These are phyloP conservation scores for Aplysina aerophoba DNA, from an alignment of 37 sponge, comb jelly and placozoan species.

Conservation along the genomic window DNA sequence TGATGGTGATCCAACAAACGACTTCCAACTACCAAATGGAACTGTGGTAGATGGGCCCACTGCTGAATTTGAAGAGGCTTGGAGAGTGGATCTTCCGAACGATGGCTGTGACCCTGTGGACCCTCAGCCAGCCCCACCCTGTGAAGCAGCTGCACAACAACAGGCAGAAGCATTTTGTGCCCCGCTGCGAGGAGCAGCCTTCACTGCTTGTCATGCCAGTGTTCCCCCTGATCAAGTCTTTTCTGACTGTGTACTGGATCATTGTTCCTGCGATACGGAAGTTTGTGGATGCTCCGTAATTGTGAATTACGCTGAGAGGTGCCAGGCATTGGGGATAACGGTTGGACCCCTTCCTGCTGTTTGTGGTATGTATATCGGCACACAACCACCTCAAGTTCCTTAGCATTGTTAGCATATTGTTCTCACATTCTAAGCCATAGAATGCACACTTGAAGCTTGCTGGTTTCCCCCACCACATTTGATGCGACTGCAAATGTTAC, in stretches of 20 bases:
- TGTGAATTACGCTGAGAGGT: not conserved
- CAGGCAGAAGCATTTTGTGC: not conserved
- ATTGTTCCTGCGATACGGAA: not conserved
- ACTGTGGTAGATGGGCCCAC: not conserved
- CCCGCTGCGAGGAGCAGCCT: not conserved
- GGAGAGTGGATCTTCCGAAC: not conserved
- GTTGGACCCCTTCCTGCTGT: not conserved
- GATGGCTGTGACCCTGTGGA: not conserved
- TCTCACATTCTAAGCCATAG: too few relatives aligned
- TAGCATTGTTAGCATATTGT: too few relatives aligned
- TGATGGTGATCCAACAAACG: not conserved
- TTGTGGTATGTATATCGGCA: not conserved
- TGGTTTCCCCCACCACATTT: too few relatives aligned
- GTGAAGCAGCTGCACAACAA: not conserved
- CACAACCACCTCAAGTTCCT: too few relatives aligned
- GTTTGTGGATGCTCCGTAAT: not conserved
- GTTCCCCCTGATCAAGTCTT: not conserved
- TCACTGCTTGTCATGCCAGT: not conserved
- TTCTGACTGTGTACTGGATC: not conserved
- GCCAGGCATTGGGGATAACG: not conserved
- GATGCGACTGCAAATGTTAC: too few relatives aligned
- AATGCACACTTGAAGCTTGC: too few relatives aligned
- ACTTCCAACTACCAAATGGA: not conserved
- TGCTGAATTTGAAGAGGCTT: not conserved
- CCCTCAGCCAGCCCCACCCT: not conserved